Evolutionary conservation across 2,113 vertebrate genomes (phyloP), one percentile per base, ranked within the genome.

Genomic region (Haliaeetus leucogaster): DNA sequence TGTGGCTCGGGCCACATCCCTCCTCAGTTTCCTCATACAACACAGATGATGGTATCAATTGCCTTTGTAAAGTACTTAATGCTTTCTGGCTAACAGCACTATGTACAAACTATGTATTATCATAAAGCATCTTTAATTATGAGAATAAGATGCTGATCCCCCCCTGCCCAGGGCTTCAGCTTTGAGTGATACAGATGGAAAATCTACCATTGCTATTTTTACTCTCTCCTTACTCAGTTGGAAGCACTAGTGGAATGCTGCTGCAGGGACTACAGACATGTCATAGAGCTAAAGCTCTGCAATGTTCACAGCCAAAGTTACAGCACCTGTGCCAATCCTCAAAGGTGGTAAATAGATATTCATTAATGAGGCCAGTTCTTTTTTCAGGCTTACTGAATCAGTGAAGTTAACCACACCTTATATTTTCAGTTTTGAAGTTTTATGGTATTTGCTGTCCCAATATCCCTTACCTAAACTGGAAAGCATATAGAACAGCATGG

Each of bases 201-300:
- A 88, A 85, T 92, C 88, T 50, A 88, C 62, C 85, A 53, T 4
- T 25, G 84, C 93, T 91, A 86, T 88, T 96, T 95, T 94, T 88
- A 81, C 45, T 25, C n/a, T 56, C 56, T 50, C 67, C 62, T 82
- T 21, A 48, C 65, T 87, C 70, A 43, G 59, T 12, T 52, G 22
- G 50, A 74, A 89, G 80, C 1, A 0, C 50, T 20, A 53, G 32
- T n/a, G 74, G 71, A 88, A 92, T 32, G 87, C 82, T 83, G 79
- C 93, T 86, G 26, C 1, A 2, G 90, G 65, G 70, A 68, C 73
- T 40, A 48, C 56, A 73, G 79, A 70, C 5, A 0, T 30, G 56
- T 32, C 90, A 73, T 14, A 52, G 85, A 73, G 58, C 62, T 40
- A 58, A 80, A 95, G 56, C 61, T 53, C 74, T 48, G 89, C 73